Evolutionary conservation across 53 echinoderm and acorn worm genomes (phyloP).

Genomic region (Temnopleurus reevesii): DNA sequence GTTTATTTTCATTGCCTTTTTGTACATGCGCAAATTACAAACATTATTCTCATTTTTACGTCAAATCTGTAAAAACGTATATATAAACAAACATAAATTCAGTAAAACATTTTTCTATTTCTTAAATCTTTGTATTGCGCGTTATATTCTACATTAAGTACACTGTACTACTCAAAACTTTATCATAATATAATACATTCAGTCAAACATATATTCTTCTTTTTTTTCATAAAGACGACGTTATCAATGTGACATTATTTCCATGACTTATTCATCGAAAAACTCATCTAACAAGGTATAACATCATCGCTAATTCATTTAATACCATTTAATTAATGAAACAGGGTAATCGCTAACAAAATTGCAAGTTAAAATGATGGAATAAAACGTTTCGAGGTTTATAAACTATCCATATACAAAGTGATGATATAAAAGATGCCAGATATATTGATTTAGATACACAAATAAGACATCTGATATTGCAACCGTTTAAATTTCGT

Average conservation of each 20-base stretch:
- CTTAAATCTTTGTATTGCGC: constrained; percentile 57
- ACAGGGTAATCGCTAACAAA: neutral
- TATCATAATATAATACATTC: constrained; percentile 46
- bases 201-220: constrained; percentile 6
- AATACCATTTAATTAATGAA: too few species aligned
- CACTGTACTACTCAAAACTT: neutral
- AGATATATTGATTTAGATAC: neutral
- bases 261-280: neutral
- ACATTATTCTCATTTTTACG: constrained; percentile 38
- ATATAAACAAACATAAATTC: constrained; percentile 52
- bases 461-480: neutral
- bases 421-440: neutral
- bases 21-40: constrained; percentile 62
- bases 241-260: neutral
- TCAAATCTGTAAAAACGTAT: constrained; percentile 51
- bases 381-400: neutral
- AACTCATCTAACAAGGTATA: neutral
- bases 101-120: constrained; percentile 42
- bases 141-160: constrained; percentile 47
- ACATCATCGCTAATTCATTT: neutral
- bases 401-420: neutral
- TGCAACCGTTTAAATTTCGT: neutral
- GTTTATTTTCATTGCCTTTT: constrained; percentile 58
- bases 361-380: neutral
- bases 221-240: neutral